phyloP scores from a whole-genome alignment of 2,113 vertebrate genomes.

The Dunckerocampus dactyliophorus region DNA sequence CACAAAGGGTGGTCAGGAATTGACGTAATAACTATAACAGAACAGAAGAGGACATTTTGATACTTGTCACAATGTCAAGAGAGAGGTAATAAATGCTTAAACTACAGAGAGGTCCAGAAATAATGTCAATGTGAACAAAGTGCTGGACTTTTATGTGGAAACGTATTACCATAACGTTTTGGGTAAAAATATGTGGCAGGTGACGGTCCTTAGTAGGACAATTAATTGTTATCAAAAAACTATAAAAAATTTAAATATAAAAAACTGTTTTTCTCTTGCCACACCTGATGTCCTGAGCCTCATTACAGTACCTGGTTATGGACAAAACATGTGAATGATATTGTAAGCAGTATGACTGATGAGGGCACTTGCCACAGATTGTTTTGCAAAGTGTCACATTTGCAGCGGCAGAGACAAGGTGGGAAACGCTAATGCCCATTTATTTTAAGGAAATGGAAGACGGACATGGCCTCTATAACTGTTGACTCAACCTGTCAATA shows the following conservation, averaged over 20 bases:
- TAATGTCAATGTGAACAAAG: no score
- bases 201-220: no score
- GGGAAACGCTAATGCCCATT: constrained; percentile 12
- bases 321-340: constrained; percentile 5
- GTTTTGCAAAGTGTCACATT: constrained; percentile 37
- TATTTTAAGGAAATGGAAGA: constrained; percentile 28
- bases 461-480: constrained; percentile 23
- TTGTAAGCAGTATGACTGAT: constrained; percentile 12
- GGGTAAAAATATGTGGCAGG: no score
- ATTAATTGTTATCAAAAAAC: no score
- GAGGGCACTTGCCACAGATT: constrained; percentile 35
- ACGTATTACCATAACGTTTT: no score
- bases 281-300: background rate
- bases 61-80: no score
- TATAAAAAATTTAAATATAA: background rate
- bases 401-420: constrained; percentile 21
- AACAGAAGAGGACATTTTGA: no score
- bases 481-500: constrained; percentile 27
- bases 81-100: no score
- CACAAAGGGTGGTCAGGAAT: no score
- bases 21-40: no score
- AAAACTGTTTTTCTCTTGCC: background rate
- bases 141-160: no score
- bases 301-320: constrained; percentile 28
- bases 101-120: no score